A percentile compares a stretch with the other conserved stretches of the same genome.
Conservation (phyloP, 2,113 vertebrate species). For the Anser brachyrhynchus region DNA sequence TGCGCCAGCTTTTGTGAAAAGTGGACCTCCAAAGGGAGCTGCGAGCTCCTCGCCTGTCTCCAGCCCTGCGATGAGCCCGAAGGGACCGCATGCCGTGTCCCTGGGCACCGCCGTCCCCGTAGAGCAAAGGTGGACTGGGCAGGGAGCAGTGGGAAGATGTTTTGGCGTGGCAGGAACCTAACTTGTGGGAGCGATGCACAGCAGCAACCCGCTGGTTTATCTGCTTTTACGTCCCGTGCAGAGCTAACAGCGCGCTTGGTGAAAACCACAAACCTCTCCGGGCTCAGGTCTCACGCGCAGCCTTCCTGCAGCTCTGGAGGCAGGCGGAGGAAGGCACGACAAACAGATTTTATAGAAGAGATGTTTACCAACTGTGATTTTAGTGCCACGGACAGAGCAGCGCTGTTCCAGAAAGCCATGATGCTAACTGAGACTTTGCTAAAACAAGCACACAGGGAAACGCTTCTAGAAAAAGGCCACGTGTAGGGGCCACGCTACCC, state of each 20-base stretch:
- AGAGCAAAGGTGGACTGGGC: background rate
- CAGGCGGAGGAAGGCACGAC: fast-evolving
- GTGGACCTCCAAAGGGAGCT: background rate
- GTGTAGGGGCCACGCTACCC: background rate
- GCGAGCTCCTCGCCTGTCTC: background rate
- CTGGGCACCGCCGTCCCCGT: background rate
- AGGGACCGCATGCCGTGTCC: background rate
- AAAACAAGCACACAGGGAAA: background rate
- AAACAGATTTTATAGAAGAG: background rate
- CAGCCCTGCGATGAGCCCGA: background rate
- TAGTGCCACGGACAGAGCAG: background rate
- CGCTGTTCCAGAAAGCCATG: background rate
- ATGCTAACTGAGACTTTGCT: background rate
- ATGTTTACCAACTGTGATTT: background rate
- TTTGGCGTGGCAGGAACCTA: background rate
- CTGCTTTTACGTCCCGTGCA: background rate
- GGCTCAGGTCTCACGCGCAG: background rate
- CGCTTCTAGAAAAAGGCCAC: background rate
- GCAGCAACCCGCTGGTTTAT: background rate
- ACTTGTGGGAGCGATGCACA: fast-evolving
- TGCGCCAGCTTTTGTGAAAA: background rate
- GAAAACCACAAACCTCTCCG: background rate
- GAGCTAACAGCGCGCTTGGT: background rate
- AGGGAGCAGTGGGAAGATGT: background rate
- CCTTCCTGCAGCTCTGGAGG: background rate